These are phyloP conservation scores for Axis porcinus DNA, from an alignment of 2,113 vertebrate species.

Conservation along the genomic window DNA sequence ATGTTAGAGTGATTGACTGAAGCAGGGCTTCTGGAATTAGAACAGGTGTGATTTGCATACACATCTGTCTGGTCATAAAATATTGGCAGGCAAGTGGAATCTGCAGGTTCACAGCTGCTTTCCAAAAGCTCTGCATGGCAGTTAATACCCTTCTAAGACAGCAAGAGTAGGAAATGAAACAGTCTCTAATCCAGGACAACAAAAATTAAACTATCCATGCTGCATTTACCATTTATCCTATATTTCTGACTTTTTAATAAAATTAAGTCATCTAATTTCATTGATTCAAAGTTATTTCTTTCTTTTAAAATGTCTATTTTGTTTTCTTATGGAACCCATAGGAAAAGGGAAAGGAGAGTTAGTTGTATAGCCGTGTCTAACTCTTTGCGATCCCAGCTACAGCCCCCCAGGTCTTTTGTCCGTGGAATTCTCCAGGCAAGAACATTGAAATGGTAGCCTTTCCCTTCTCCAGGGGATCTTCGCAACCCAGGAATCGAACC, in stretches of 20 bases:
- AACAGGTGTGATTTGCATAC: constrained; percentile 68
- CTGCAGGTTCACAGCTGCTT: constrained; percentile 59
- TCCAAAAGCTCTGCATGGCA: neutral
- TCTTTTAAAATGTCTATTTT: constrained; percentile 10
- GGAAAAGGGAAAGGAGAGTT: neutral
- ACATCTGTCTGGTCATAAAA: constrained; percentile 73
- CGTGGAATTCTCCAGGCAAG: neutral
- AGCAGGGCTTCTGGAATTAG: constrained; percentile 67
- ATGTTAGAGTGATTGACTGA: constrained; percentile 76
- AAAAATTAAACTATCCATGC: constrained; percentile 8
- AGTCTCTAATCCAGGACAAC: neutral
- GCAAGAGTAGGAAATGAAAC: neutral
- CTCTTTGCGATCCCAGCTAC: neutral
- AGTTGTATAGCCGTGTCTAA: neutral
- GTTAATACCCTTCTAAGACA: constrained; percentile 34
- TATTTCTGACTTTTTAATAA: constrained; percentile 27
- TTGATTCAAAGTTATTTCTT: neutral
- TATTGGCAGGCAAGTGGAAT: constrained; percentile 58
- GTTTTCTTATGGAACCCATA: neutral
- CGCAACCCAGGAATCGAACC: neutral
- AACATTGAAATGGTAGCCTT: neutral
- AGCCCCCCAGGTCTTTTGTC: neutral
- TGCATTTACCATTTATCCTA: neutral
- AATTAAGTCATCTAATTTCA: constrained; percentile 3
- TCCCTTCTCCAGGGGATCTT: neutral